Evolutionary conservation across 2,113 vertebrate genomes (phyloP).

Genomic region (Lepidothrix coronata): DNA sequence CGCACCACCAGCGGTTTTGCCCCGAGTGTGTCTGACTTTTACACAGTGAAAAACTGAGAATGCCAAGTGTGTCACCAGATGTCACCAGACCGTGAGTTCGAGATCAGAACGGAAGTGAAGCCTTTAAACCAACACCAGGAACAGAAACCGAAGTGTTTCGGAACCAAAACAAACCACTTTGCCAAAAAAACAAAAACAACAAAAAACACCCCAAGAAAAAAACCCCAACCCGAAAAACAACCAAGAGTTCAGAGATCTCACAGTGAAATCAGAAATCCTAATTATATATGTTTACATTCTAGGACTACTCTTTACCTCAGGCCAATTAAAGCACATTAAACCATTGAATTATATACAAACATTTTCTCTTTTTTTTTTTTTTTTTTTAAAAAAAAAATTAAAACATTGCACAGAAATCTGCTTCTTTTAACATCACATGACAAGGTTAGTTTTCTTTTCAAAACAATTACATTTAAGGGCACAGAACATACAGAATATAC

Average conservation of each 20-base stretch:
- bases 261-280: slow-evolving; percentile 78
- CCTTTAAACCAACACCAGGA: slow-evolving; percentile 58
- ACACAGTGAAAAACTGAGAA: slow-evolving; percentile 64
- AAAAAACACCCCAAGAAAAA: not conserved
- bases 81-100: slow-evolving; percentile 55
- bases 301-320: slow-evolving; percentile 70
- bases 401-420: slow-evolving; percentile 68
- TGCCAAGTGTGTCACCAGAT: slow-evolving; percentile 61
- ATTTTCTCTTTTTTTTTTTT: not conserved
- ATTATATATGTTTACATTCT: slow-evolving; percentile 73
- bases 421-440: slow-evolving; percentile 62
- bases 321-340: slow-evolving; percentile 76
- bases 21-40: slow-evolving; percentile 64
- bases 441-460: slow-evolving; percentile 64
- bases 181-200: not conserved
- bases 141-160: slow-evolving; percentile 49
- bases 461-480: slow-evolving; percentile 70
- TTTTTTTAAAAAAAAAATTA: not conserved
- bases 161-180: slow-evolving; percentile 38
- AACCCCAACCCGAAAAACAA: not conserved
- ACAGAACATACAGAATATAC: slow-evolving; percentile 56
- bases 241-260: slow-evolving; percentile 71
- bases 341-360: slow-evolving; percentile 71
- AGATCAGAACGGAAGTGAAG: slow-evolving; percentile 56
- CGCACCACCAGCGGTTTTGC: slow-evolving; percentile 54